Conservation (phyloP, 2,797 vertebrate genomes). For the Crenuchus spilurus region DNA sequence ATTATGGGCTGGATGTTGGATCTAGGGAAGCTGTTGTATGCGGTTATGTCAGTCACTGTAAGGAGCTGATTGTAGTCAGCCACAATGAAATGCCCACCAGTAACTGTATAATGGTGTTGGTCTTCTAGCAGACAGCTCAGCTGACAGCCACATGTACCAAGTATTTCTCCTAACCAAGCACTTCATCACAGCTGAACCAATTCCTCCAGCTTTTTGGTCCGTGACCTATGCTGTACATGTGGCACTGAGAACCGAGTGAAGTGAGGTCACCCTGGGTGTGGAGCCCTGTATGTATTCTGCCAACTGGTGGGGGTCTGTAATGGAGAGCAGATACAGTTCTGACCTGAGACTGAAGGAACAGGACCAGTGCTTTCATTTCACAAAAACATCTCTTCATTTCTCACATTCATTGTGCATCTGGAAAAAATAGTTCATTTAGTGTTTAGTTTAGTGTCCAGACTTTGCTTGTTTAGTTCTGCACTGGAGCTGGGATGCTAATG, state of each 20-base stretch:
- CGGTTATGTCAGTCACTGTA: neutral
- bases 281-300: constrained; percentile 42
- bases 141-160: neutral
- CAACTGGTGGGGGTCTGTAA: constrained; percentile 73
- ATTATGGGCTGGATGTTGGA: neutral
- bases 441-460: too few species aligned
- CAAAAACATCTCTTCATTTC: constrained; percentile 50
- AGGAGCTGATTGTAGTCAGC: neutral
- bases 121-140: neutral
- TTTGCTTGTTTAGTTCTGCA: too few species aligned
- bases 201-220: neutral
- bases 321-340: constrained; percentile 73
- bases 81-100: neutral
- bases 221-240: neutral
- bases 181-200: neutral
- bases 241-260: constrained; percentile 45
- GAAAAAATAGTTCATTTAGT: too few species aligned
- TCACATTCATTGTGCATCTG: too few species aligned
- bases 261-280: constrained; percentile 56
- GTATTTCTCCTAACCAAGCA: neutral
- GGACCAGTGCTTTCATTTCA: constrained; percentile 69
- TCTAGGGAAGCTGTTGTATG: neutral
- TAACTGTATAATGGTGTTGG: neutral
- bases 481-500: too few species aligned
- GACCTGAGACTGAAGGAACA: constrained; percentile 69